These are phyloP conservation scores for Timema podura DNA, from an alignment of 2,888 invertebrate species.

Conservation along the genomic window DNA sequence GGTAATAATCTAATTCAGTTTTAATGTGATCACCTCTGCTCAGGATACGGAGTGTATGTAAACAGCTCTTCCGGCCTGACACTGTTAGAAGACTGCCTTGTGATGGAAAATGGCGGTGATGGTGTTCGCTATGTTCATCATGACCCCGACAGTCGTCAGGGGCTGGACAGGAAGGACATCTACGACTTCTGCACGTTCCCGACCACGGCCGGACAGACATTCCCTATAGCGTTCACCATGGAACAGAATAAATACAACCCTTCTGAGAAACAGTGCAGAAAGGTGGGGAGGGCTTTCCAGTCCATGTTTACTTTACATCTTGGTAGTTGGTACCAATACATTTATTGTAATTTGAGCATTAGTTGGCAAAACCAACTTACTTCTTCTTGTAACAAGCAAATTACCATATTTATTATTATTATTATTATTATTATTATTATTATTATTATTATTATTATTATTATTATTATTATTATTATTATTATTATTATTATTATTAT, in stretches of 20 bases:
- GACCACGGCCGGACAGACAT: conserved; percentile 78
- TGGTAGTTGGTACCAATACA: too few species aligned
- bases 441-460: too few species aligned
- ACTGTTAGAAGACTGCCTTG: conserved; percentile 69
- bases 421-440: too few species aligned
- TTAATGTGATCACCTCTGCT: too few species aligned
- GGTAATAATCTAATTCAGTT: too few species aligned
- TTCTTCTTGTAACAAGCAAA: background rate
- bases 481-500: too few species aligned
- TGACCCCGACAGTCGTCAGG: conserved; percentile 70
- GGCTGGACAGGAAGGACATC: conserved; percentile 68
- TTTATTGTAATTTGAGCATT: background rate
- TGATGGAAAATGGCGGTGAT: conserved; percentile 85
- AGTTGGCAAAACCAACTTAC: background rate
- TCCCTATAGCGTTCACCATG: conserved; percentile 77
- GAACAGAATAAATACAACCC: conserved; percentile 73
- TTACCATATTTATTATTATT: background rate
- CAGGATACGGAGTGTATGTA: conserved; percentile 83
- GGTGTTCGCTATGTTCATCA: conserved; percentile 83
- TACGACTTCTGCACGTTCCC: conserved; percentile 83
- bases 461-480: too few species aligned
- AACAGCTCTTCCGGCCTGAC: conserved; percentile 84
- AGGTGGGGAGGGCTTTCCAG: conserved; percentile 45
- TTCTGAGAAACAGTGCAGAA: conserved; percentile 67
- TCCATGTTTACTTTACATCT: conserved; percentile 1